These are phyloP conservation scores for Choristoneura rosaceana DNA, from an alignment of 2,888 invertebrate genomes.

Conservation along the genomic window DNA sequence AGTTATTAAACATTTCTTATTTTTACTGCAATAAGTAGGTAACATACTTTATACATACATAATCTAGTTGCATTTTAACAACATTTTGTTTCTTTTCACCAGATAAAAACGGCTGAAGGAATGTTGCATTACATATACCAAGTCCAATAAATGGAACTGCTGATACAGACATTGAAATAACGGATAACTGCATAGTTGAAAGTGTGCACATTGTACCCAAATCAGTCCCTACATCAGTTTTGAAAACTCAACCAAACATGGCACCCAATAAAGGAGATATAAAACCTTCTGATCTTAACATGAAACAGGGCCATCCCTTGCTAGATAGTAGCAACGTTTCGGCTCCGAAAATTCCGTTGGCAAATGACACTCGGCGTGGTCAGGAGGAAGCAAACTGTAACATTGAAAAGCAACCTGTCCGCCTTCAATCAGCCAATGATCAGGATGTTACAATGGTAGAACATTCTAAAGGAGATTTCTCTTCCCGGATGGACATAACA, in stretches of 20 bases:
- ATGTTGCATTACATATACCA: too few relatives aligned
- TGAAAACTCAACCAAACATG: background rate
- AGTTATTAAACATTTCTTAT: too few relatives aligned
- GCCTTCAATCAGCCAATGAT: background rate
- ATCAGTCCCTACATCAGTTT: background rate
- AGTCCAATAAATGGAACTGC: too few relatives aligned
- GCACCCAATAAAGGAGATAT: background rate
- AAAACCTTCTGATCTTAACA: background rate
- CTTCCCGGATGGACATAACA: background rate
- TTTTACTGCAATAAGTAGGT: too few relatives aligned
- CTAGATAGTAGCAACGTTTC: background rate
- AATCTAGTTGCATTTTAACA: too few relatives aligned
- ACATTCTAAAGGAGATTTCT: background rate
- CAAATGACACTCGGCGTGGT: background rate
- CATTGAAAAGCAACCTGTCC: background rate
- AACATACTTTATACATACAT: too few relatives aligned
- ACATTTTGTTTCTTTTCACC: too few relatives aligned
- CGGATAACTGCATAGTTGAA: too few relatives aligned
- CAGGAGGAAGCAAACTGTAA: background rate
- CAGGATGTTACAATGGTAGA: background rate
- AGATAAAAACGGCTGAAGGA: too few relatives aligned
- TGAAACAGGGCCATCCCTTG: background rate
- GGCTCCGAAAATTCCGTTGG: background rate
- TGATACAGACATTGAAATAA: too few relatives aligned
- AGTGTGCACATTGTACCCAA: too few relatives aligned